Conservation (phyloP, 2,797 vertebrate genomes). For the Spinus olivaceus region DNA sequence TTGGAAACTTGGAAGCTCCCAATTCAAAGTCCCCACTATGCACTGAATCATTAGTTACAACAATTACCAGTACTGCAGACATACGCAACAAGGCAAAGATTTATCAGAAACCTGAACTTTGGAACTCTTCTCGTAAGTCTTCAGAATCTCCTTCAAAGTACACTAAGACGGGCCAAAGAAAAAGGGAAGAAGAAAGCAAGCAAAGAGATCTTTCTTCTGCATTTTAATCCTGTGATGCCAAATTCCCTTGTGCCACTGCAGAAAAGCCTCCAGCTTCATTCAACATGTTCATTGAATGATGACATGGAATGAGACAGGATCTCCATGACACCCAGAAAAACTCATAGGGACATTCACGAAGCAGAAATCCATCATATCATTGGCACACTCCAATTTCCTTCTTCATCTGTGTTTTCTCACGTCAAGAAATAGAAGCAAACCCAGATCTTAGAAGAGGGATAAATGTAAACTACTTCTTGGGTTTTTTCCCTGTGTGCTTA, state of each 20-base stretch:
- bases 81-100: neutral
- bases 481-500: rapidly evolving
- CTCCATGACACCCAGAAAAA: neutral
- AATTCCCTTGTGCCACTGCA: neutral
- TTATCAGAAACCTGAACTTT: neutral
- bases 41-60: neutral
- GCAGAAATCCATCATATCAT: neutral
- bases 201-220: neutral
- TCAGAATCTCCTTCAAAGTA: neutral
- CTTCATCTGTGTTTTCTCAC: neutral
- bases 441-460: neutral
- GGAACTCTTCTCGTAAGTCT: neutral
- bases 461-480: neutral
- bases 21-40: neutral
- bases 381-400: neutral
- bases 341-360: rapidly evolving
- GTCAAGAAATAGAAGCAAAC: neutral
- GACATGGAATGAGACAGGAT: neutral
- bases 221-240: neutral
- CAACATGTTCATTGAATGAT: neutral
- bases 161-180: neutral
- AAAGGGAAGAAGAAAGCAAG: neutral
- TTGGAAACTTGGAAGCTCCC: neutral
- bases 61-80: neutral
- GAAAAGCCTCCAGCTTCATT: neutral